Conservation (phyloP, 2,113 vertebrate genomes). For the Oreochromis tanganicae region DNA sequence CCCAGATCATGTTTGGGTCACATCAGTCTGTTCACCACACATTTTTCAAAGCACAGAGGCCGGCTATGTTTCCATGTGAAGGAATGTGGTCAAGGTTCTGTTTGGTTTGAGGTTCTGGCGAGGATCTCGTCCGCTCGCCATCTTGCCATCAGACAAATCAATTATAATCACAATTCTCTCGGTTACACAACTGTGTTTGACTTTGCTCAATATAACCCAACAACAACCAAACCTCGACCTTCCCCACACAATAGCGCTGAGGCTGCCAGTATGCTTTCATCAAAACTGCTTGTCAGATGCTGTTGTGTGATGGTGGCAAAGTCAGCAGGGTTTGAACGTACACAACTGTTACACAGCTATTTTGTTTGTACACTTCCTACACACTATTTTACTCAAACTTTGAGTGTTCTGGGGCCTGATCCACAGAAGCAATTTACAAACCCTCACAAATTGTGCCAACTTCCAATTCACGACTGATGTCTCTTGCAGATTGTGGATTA, state of each 20-base stretch:
- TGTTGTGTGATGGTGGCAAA: background rate
- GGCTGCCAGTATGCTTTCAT: background rate
- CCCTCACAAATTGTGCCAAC: background rate
- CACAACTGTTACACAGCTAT: background rate
- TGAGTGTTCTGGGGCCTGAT: background rate
- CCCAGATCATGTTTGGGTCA: background rate
- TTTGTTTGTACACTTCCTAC: background rate
- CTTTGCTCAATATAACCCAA: background rate
- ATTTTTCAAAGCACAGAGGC: background rate
- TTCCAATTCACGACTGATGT: background rate
- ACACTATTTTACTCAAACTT: background rate
- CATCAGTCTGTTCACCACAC: background rate
- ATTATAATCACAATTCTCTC: background rate
- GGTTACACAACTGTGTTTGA: background rate
- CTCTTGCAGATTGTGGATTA: background rate
- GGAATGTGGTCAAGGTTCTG: background rate
- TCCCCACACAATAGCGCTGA: background rate
- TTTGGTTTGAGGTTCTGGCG: slow-evolving; percentile 28
- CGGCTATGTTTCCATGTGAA: background rate
- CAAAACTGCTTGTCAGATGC: background rate
- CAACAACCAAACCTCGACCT: background rate
- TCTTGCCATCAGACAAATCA: background rate
- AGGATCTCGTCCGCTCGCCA: background rate
- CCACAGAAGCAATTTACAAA: background rate
- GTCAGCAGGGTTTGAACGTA: background rate